Evolutionary conservation across 2,888 invertebrate genomes (phyloP), one percentile per base, ranked within the genome.

Genomic region (Melinopterus prodromus): DNA sequence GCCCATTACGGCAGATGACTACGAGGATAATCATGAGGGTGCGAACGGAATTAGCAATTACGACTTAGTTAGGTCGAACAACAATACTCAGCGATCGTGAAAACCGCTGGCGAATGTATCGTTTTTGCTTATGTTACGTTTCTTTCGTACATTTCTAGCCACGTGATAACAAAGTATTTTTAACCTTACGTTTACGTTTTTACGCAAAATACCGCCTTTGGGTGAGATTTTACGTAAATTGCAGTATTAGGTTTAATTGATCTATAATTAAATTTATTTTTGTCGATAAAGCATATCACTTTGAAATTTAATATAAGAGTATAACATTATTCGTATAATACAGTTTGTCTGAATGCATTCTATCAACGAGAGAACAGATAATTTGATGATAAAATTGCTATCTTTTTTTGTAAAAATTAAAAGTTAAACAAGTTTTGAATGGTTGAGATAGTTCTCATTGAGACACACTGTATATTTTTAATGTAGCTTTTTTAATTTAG

Each of bases 71-170:
- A 79, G 79, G 78, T 70, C 79, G 37, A 78, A 77, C 70, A 78
- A 81, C 82, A 81, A 72, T 78, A 78, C 82, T 76, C 80, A 84
- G 83, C 84, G 85, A 84, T 85, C 85, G 82, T 86, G 84, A 84
- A 82, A 82, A 81, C 9, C 53, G 12, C 53, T 53, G 53, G 53
- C 53, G 9, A 53, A 53, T 53, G 53, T 53, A 53, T 53, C 53
- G 12, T 53, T 53, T 53, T 53, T 53, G 7, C 53, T 53, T 26
- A 26, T 26, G 53, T 53, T 53, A 53, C 1, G 53, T 53, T 53
- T 53, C 12, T 53, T 53, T 53, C 38, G 53, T 53, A 53, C 12
- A 53, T 12, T 53, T 53, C 53, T 53, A 53, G 53, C 53, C 7
- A 53, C 53, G 53, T 53, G 53, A 53, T 53, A 53, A 53, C 12